phyloP scores from a whole-genome alignment of 2,888 invertebrate species.

The Meteorus cinctellus region DNA sequence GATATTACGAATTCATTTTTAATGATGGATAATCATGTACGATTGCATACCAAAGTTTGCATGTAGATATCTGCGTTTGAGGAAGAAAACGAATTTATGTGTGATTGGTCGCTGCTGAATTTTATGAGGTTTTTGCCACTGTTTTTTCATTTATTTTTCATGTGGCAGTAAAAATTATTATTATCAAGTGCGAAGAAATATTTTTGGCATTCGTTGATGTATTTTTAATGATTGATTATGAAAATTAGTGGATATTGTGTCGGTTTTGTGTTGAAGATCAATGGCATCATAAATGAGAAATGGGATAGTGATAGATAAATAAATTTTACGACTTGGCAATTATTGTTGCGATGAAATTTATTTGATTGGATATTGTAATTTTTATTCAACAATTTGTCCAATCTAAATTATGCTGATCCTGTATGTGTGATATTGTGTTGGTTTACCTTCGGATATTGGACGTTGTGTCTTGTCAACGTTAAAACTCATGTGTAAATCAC shows the following conservation, averaged over 20 bases:
- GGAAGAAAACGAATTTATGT: not conserved
- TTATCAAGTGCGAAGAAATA: no score
- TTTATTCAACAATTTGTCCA: not conserved
- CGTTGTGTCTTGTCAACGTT: conserved; percentile 53
- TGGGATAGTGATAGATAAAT: not conserved
- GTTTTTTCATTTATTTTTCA: not conserved
- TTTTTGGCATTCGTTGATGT: no score
- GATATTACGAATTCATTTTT: conserved; percentile 63
- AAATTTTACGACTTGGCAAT: not conserved
- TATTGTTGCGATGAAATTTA: no score
- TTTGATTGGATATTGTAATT: not conserved
- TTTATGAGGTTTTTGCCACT: not conserved
- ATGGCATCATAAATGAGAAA: not conserved
- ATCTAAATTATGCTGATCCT: not conserved
- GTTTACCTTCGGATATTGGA: not conserved
- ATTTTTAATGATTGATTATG: no score
- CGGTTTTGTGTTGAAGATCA: no score
- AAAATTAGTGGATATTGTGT: no score
- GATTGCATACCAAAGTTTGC: conserved; percentile 28
- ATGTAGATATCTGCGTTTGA: conserved; percentile 4
- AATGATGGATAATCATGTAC: conserved; percentile 68
- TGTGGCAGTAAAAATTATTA: no score
- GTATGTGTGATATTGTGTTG: no score
- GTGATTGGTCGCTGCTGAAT: not conserved
- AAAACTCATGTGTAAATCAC: conserved; percentile 56